A percentile compares a stretch with the other conserved stretches of the same genome.
phyloP scores from a whole-genome alignment of 2,888 invertebrate genomes.

The Anthoptus insignis region DNA sequence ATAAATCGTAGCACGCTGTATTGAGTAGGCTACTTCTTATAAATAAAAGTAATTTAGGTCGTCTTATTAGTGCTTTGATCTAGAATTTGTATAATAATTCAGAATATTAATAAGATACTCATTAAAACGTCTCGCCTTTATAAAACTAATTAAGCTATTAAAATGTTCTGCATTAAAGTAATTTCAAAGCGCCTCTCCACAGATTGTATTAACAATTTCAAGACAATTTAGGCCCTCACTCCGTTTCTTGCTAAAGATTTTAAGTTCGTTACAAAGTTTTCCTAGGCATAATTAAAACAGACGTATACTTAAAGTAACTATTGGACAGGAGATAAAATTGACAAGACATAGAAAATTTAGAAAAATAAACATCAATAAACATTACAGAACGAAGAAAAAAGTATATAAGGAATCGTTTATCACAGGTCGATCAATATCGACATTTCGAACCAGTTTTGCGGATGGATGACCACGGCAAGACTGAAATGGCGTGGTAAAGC shows the following conservation, averaged over 20 bases:
- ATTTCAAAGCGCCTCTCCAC: constrained; percentile 32
- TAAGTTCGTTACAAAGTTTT: constrained; percentile 34
- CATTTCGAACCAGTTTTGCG: too few species aligned
- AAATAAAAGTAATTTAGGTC: too few species aligned
- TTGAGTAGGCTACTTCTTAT: too few species aligned
- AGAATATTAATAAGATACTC: constrained; percentile 12
- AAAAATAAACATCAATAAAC: too few species aligned
- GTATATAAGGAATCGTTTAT: too few species aligned
- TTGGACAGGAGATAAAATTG: constrained; percentile 9
- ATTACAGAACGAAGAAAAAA: too few species aligned
- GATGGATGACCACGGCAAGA: too few species aligned
- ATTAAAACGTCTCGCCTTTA: constrained; percentile 20
- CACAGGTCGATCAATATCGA: too few species aligned
- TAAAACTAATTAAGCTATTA: constrained; percentile 34
- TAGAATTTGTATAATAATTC: background rate
- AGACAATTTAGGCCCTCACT: constrained; percentile 34
- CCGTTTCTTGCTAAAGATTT: constrained; percentile 30
- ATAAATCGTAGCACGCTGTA: too few species aligned
- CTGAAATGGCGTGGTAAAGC: too few species aligned
- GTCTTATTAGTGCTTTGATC: background rate
- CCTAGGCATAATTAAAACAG: constrained; percentile 24
- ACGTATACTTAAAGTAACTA: constrained; percentile 18
- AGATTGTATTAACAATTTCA: constrained; percentile 36
- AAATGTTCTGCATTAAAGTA: constrained; percentile 35
- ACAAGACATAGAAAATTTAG: background rate